Evolutionary conservation across 2,113 vertebrate genomes (phyloP), one percentile per base, ranked within the genome.

Genomic region (Clupea harengus): DNA sequence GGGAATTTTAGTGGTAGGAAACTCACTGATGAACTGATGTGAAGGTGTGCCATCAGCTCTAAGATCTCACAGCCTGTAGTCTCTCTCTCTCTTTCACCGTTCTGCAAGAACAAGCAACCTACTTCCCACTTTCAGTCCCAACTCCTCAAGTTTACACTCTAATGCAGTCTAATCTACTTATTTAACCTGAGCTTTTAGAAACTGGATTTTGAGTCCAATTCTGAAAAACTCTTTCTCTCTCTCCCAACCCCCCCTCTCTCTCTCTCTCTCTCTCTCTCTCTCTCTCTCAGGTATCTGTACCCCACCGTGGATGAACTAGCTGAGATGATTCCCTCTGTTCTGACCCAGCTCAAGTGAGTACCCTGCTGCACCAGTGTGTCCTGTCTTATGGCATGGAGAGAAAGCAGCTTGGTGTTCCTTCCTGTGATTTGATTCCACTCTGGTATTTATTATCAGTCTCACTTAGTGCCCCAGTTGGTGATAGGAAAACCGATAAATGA

Each of bases 271-370:
- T 11, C 64, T 25, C 64, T 75, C 57, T n/a, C 57, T 64, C 57
- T 75, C 67, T 45, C 25, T 80, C 44, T 82, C 86, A 99, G 98
- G 91, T 99, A 97, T 91, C 96, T 96, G 93, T 99, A 98, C 82
- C 97, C 98, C 46, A 95, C 95, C n/a, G 97, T 97, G 97, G 97
- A 99, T 90, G 96, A 99, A 78, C 93, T 99, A 88, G 96, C 98
- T 22, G 96, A 97, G 93, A 98, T 99, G 98, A 91, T 99, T 87
- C 96, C 96, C 0, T 91, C 97, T 80, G 97, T 99, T 87, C 89
- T 99, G 67, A 96, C 94, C 0, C 97, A 99, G 87, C 93, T 99
- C 47, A 96, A 96, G 97, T 97, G 93, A 95, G 96, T 95, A 8
- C 28, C n/a, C 25, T n/a, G 2, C 2, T 6, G 64, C 25, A 25